These are phyloP conservation scores for Elgaria multicarinata DNA, from an alignment of 2,113 vertebrate species.

Conservation along the genomic window DNA sequence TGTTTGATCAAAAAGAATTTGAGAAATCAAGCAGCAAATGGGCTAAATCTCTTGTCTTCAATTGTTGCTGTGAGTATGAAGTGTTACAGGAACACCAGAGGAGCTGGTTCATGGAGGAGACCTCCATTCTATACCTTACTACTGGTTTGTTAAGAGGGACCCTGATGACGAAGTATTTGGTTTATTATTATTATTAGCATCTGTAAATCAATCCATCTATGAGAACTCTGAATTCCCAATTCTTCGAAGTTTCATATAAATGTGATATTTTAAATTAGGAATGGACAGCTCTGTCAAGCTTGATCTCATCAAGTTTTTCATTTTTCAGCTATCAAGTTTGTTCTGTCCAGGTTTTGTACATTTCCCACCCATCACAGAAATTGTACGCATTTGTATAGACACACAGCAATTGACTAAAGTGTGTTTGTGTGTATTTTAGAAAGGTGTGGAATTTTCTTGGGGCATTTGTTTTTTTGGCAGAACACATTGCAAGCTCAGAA, in stretches of 20 bases:
- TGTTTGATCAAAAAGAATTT: background rate
- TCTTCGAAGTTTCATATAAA: constrained; percentile 34
- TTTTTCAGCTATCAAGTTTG: too few species aligned
- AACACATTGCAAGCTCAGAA: too few species aligned
- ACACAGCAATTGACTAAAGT: too few species aligned
- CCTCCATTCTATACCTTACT: background rate
- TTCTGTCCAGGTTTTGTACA: too few species aligned
- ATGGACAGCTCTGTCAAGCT: too few species aligned
- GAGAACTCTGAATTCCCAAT: constrained; percentile 39
- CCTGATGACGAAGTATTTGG: constrained; percentile 52
- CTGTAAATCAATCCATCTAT: constrained; percentile 17
- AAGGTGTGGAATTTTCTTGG: too few species aligned
- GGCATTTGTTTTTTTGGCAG: too few species aligned
- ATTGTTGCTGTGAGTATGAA: background rate
- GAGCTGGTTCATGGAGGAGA: constrained; percentile 6
- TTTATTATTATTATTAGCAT: constrained; percentile 31
- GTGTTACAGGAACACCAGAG: background rate
- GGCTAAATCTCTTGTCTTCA: background rate
- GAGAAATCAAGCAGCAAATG: constrained; percentile 26
- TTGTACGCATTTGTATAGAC: too few species aligned
- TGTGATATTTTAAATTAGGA: background rate
- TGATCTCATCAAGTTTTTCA: too few species aligned
- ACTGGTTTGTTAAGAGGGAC: constrained; percentile 19
- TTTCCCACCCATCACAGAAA: too few species aligned
- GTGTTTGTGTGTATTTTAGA: too few species aligned